phyloP scores from a whole-genome alignment of 2,113 vertebrate species.

The Pollachius pollachius region DNA sequence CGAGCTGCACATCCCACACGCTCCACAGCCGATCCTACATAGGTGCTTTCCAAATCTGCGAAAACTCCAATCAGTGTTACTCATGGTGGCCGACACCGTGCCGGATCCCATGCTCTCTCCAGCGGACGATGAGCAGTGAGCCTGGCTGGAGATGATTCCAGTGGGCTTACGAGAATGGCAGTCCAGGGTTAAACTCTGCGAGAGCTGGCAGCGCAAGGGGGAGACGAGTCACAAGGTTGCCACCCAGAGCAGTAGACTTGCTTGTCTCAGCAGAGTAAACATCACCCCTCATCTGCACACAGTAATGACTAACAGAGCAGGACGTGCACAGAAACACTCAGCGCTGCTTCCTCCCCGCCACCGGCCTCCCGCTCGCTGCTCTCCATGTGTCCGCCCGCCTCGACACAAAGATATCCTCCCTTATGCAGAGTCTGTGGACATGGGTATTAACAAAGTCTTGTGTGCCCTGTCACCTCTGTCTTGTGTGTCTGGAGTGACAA shows the following conservation, averaged over 20 bases:
- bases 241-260: slow-evolving; percentile 73
- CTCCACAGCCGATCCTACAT: neutral
- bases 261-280: slow-evolving; percentile 78
- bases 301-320: slow-evolving; percentile 74
- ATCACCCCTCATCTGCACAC: slow-evolving; percentile 73
- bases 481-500: slow-evolving; percentile 46
- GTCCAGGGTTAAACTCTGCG: slow-evolving; percentile 53
- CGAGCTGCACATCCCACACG: no score
- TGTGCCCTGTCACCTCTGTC: slow-evolving; percentile 25
- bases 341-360: slow-evolving; percentile 52
- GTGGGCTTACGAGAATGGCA: slow-evolving; percentile 41
- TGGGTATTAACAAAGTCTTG: slow-evolving; percentile 30
- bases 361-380: slow-evolving; percentile 52
- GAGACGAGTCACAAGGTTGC: slow-evolving; percentile 73
- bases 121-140: slow-evolving; percentile 1
- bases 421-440: slow-evolving; percentile 5
- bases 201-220: slow-evolving; percentile 69
- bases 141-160: slow-evolving; percentile 32
- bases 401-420: slow-evolving; percentile 35
- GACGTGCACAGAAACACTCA: slow-evolving; percentile 70
- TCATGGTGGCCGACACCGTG: slow-evolving; percentile 37
- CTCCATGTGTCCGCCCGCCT: slow-evolving; percentile 40
- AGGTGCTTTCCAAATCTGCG: neutral
- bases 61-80: slow-evolving; percentile 11
- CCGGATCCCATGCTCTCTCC: neutral